Conservation (phyloP, 2,113 vertebrate species). For the Arenaria interpres region DNA sequence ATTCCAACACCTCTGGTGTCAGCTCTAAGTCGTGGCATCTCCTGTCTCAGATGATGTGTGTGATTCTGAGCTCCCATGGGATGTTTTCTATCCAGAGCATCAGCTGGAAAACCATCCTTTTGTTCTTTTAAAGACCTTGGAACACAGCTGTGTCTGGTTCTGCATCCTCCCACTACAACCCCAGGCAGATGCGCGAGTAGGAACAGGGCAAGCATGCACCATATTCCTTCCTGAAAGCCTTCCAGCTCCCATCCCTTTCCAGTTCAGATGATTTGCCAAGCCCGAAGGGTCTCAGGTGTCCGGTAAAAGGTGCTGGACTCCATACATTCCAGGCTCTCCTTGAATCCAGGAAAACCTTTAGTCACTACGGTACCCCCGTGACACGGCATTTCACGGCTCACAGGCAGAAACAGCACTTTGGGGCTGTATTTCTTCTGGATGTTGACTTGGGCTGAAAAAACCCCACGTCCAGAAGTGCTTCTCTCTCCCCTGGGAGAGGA, state of each 20-base stretch:
- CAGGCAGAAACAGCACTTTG: not conserved
- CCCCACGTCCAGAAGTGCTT: not conserved
- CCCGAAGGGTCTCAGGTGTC: not conserved
- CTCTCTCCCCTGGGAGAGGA: not conserved
- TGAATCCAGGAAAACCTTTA: not conserved
- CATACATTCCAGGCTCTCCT: not conserved
- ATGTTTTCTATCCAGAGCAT: not conserved
- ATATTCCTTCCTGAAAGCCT: not conserved
- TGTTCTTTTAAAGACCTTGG: not conserved
- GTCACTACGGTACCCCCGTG: accelerated
- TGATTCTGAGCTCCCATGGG: not conserved
- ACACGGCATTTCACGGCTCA: not conserved
- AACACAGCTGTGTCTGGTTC: not conserved
- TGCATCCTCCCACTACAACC: not conserved
- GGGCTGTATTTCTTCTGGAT: not conserved
- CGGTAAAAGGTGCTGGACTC: not conserved
- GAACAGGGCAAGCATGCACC: not conserved
- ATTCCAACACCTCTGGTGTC: not conserved
- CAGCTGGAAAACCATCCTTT: not conserved
- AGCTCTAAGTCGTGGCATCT: not conserved
- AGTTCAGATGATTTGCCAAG: not conserved
- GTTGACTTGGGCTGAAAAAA: not conserved
- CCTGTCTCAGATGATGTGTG: not conserved
- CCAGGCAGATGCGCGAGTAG: not conserved
- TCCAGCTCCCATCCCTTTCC: not conserved